These are phyloP conservation scores for Bombus confusus DNA, from an alignment of 1,140 invertebrate species.

Conservation along the genomic window DNA sequence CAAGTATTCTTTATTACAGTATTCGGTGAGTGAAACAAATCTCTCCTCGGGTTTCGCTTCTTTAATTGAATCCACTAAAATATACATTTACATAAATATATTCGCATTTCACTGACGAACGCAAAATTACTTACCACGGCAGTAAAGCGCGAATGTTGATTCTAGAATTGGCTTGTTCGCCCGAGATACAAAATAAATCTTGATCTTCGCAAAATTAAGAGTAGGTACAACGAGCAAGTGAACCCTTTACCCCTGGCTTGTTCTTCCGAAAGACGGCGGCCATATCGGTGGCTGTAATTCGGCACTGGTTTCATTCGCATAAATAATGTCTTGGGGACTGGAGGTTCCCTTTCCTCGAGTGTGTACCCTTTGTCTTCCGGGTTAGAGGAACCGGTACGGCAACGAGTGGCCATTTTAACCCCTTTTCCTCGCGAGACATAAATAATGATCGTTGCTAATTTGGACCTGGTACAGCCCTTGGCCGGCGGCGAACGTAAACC, in stretches of 20 bases:
- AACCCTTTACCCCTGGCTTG: neutral
- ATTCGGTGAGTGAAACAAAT: too few relatives aligned
- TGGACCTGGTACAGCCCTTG: conserved; percentile 75
- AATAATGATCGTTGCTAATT: conserved; percentile 83
- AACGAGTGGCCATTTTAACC: conserved; percentile 78
- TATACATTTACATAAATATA: too few relatives aligned
- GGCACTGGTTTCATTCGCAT: conserved; percentile 35
- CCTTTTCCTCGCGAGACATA: conserved; percentile 80
- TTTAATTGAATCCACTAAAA: too few relatives aligned
- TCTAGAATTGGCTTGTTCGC: neutral
- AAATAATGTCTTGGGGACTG: conserved; percentile 46
- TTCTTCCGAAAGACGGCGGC: neutral
- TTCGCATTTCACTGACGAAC: too few relatives aligned
- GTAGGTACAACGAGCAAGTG: neutral
- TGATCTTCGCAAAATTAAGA: neutral
- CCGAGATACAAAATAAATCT: neutral
- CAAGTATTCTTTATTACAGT: too few relatives aligned
- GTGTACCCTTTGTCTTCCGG: conserved; percentile 77
- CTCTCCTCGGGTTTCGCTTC: too few relatives aligned
- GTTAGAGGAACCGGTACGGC: conserved; percentile 64
- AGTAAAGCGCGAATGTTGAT: neutral
- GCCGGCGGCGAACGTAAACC: conserved; percentile 76
- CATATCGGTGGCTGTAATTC: conserved; percentile 36
- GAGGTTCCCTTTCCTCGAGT: conserved; percentile 38
- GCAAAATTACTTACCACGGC: too few relatives aligned